A percentile compares a stretch with the other conserved stretches of the same genome.
Conservation (phyloP, 23 tunicate genomes). For the Trididemnum miniatum region DNA sequence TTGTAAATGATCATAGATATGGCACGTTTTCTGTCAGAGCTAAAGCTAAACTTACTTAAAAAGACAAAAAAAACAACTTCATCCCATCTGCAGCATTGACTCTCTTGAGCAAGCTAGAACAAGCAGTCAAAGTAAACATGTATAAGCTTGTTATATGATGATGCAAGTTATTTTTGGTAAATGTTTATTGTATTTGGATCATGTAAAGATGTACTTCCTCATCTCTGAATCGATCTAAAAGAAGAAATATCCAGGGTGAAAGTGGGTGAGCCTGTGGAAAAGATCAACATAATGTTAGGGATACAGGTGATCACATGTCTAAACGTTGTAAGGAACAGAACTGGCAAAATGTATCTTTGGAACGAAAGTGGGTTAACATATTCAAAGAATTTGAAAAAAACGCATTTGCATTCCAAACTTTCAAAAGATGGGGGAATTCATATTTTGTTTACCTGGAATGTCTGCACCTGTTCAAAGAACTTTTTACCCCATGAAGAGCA, state of each 20-base stretch:
- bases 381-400: slow-evolving; percentile 16
- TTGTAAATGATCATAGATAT: slow-evolving; percentile 46
- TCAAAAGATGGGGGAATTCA: slow-evolving; percentile 38
- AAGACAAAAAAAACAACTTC: slow-evolving; percentile 67
- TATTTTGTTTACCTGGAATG: slow-evolving; percentile 41
- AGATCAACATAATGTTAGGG: slow-evolving; percentile 51
- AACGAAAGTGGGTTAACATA: slow-evolving; percentile 4
- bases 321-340: slow-evolving; percentile 20
- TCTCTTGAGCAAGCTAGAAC: slow-evolving; percentile 59
- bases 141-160: slow-evolving; percentile 30
- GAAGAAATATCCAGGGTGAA: slow-evolving; percentile 50
- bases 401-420: slow-evolving; percentile 30
- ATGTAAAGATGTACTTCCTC: slow-evolving; percentile 55
- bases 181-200: slow-evolving; percentile 59
- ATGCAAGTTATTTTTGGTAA: slow-evolving; percentile 41
- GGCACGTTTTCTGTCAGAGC: slow-evolving; percentile 52
- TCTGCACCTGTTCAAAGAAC: slow-evolving; percentile 30
- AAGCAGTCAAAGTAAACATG: slow-evolving; percentile 36
- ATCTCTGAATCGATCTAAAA: slow-evolving; percentile 51
- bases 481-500: not conserved
- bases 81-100: slow-evolving; percentile 45
- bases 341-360: slow-evolving; percentile 35
- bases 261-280: slow-evolving; percentile 44
- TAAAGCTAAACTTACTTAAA: slow-evolving; percentile 57
- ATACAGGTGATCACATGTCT: too few species aligned